Percentiles rank a stretch among this genome's conserved stretches.
Conservation (phyloP, 2,797 vertebrate species). For the Lithobates pipiens region DNA sequence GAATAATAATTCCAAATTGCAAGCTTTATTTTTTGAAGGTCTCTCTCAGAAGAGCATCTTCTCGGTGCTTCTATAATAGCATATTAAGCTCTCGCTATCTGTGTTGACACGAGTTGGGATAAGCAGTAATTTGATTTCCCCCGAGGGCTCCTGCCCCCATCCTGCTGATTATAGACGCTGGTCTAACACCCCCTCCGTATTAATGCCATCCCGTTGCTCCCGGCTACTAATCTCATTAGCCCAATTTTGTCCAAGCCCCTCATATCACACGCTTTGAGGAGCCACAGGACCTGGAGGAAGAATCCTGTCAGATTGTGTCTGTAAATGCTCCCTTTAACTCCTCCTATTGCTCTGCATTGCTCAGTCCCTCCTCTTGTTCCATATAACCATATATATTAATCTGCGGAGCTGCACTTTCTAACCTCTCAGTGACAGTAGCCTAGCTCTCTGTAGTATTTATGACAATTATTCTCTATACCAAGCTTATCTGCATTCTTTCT, state of each 20-base stretch:
- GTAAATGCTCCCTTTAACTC: slow-evolving; percentile 48
- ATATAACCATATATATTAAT: slow-evolving; percentile 39
- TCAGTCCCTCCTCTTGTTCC: slow-evolving; percentile 44
- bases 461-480: not conserved
- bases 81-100: slow-evolving; percentile 57
- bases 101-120: slow-evolving; percentile 55
- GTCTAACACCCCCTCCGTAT: slow-evolving; percentile 58
- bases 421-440: not conserved
- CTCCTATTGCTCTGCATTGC: slow-evolving; percentile 55
- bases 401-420: slow-evolving; percentile 2
- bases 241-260: slow-evolving; percentile 62
- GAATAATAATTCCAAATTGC: slow-evolving; percentile 12
- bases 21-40: slow-evolving; percentile 38
- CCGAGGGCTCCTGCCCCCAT: slow-evolving; percentile 53
- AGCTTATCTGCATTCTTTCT: not conserved
- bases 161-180: slow-evolving; percentile 55
- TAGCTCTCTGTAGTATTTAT: not conserved
- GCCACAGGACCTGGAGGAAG: slow-evolving; percentile 56
- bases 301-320: slow-evolving; percentile 62
- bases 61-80: slow-evolving; percentile 46
- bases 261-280: slow-evolving; percentile 61
- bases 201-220: slow-evolving; percentile 59
- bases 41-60: slow-evolving; percentile 36
- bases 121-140: slow-evolving; percentile 61
- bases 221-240: slow-evolving; percentile 63